Evolutionary conservation across 1,140 invertebrate species (phyloP).

Genomic region (Acromyrmex charruanus): DNA sequence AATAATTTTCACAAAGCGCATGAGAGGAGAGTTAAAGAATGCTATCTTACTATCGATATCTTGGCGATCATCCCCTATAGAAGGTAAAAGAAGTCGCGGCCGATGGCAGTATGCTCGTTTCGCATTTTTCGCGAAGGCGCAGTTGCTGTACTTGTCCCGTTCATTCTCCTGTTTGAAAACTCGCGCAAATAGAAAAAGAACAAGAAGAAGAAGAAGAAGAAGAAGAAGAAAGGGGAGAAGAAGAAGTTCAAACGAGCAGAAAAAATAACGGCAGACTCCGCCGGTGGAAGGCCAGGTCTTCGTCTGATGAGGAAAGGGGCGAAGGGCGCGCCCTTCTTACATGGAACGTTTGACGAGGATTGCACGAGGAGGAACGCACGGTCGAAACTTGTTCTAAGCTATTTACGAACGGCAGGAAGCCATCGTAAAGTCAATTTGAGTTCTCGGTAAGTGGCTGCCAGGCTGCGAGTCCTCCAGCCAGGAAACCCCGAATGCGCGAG

Average conservation of each 20-base stretch:
- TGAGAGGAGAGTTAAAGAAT: neutral
- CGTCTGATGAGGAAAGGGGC: neutral
- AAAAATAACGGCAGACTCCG: slow-evolving; percentile 49
- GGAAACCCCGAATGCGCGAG: slow-evolving; percentile 57
- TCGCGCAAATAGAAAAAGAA: neutral
- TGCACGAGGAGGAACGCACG: slow-evolving; percentile 62
- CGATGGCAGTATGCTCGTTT: slow-evolving; percentile 8
- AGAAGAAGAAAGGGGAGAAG: neutral
- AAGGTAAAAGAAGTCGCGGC: neutral
- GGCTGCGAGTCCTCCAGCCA: slow-evolving; percentile 61
- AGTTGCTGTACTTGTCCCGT: slow-evolving; percentile 12
- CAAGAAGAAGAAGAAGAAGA: too few species aligned
- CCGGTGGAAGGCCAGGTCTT: slow-evolving; percentile 28
- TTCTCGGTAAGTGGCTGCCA: slow-evolving; percentile 67
- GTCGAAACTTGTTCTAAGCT: slow-evolving; percentile 67
- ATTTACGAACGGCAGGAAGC: slow-evolving; percentile 68
- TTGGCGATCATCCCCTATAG: neutral
- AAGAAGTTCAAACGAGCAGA: slow-evolving; percentile 22
- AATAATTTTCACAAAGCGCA: neutral
- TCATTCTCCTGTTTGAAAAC: slow-evolving; percentile 24
- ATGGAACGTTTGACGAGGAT: slow-evolving; percentile 65
- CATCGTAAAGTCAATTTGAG: slow-evolving; percentile 68
- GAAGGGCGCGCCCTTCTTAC: slow-evolving; percentile 54
- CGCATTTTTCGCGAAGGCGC: slow-evolving; percentile 46
- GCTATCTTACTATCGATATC: slow-evolving; percentile 1